phyloP scores from a whole-genome alignment of 2,888 invertebrate species.

The Tetrapedia diversipes region DNA sequence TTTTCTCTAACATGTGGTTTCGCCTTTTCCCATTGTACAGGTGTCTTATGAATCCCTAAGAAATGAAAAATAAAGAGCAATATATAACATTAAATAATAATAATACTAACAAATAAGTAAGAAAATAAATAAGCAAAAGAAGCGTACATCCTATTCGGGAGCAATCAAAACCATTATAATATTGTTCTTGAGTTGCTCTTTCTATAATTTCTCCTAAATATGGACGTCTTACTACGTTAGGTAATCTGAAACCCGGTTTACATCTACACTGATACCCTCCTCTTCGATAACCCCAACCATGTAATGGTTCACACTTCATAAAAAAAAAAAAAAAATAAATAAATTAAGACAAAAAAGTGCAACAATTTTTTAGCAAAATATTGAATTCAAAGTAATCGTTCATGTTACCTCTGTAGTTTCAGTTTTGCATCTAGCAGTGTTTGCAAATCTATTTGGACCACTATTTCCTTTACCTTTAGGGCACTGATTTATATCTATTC shows the following conservation, averaged over 20 bases:
- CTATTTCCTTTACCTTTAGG: slow-evolving; percentile 94
- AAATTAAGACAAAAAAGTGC: not conserved
- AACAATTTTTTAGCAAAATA: not conserved
- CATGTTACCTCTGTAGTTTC: slow-evolving; percentile 91
- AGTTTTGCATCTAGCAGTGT: slow-evolving; percentile 95
- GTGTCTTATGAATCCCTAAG: slow-evolving; percentile 92
- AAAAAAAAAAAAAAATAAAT: not conserved
- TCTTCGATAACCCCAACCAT: slow-evolving; percentile 97
- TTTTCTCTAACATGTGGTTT: slow-evolving; percentile 88
- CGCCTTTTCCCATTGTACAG: slow-evolving; percentile 92
- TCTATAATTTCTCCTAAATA: slow-evolving; percentile 97
- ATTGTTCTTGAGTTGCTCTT: slow-evolving; percentile 95
- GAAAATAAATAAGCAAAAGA: not conserved
- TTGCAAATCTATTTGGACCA: slow-evolving; percentile 93
- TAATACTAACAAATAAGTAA: not conserved
- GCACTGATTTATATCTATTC: slow-evolving; percentile 99
- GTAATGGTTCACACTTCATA: slow-evolving; percentile 94
- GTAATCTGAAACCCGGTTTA: slow-evolving; percentile 93
- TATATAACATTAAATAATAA: not conserved
- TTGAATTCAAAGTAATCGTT: not conserved
- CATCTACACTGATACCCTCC: slow-evolving; percentile 98
- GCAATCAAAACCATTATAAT: slow-evolving; percentile 96
- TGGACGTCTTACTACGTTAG: slow-evolving; percentile 93
- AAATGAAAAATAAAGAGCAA: not conserved
- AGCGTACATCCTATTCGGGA: slow-evolving; percentile 94